phyloP scores from a whole-genome alignment of 2,888 invertebrate species.

The Thalpophila matura region DNA sequence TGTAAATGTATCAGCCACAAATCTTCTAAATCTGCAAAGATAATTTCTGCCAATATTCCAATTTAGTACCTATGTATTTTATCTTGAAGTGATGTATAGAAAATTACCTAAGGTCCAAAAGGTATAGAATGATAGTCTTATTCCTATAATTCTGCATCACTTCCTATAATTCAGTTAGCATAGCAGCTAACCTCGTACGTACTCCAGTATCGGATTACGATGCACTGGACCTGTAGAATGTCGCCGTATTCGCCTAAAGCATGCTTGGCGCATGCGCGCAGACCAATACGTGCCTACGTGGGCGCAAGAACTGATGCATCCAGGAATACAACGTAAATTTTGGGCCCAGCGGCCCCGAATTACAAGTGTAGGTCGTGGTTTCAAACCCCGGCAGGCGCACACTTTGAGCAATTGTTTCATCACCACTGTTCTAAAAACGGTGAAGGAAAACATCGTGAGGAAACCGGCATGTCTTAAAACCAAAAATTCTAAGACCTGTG shows the following conservation, averaged over 20 bases:
- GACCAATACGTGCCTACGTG: constrained; percentile 42
- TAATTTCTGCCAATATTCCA: not conserved
- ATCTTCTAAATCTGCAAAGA: not conserved
- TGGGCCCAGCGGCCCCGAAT: no score
- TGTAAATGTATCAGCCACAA: not conserved
- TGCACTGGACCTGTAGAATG: constrained; percentile 56
- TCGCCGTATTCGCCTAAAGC: constrained; percentile 19
- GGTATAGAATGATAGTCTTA: not conserved
- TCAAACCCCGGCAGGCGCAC: no score
- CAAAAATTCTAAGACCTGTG: no score
- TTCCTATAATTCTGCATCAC: constrained; percentile 6
- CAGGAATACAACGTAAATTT: constrained; percentile 18
- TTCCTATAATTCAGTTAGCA: not conserved
- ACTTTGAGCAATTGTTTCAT: no score
- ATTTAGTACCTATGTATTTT: no score
- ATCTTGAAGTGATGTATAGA: not conserved
- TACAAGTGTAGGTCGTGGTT: no score
- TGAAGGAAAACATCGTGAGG: no score
- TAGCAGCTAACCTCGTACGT: constrained; percentile 19
- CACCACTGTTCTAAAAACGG: no score
- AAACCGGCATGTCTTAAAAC: no score
- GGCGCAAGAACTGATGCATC: constrained; percentile 36
- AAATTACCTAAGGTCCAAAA: not conserved
- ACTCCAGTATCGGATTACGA: constrained; percentile 33
- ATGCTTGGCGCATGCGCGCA: constrained; percentile 39